These are phyloP conservation scores for Dolichoris vasculosae DNA, from an alignment of 1,140 invertebrate genomes.

Conservation along the genomic window DNA sequence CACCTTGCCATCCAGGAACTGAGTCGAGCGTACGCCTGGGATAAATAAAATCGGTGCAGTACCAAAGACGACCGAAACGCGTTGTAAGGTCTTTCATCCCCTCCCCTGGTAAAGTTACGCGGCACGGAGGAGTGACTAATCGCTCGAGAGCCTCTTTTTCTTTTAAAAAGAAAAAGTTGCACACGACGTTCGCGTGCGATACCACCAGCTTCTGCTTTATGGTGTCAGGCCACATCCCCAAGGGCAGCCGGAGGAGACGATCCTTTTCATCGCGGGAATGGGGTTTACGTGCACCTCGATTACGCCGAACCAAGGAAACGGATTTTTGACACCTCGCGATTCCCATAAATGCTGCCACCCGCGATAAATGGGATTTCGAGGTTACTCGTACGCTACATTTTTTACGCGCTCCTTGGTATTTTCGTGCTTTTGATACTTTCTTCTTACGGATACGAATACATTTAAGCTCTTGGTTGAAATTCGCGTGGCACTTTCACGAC, in stretches of 20 bases:
- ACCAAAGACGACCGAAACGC: neutral
- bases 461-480: no score
- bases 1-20: no score
- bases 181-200: slow-evolving; percentile 1
- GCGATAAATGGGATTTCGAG: slow-evolving; percentile 1
- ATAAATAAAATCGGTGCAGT: neutral
- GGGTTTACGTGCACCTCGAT: neutral
- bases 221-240: neutral
- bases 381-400: no score
- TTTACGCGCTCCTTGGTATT: neutral
- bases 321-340: neutral
- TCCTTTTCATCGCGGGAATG: neutral
- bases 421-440: no score
- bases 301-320: no score
- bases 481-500: no score
- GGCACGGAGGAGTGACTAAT: slow-evolving; percentile 32
- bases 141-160: neutral
- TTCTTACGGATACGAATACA: no score
- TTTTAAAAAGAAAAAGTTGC: neutral
- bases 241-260: neutral
- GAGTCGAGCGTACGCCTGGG: neutral
- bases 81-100: neutral
- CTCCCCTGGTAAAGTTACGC: no score
- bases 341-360: neutral
- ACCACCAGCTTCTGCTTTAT: no score